Percentiles rank a stretch among this genome's conserved stretches.
Conservation (phyloP, 2,113 vertebrate species). For the Oxyura jamaicensis region DNA sequence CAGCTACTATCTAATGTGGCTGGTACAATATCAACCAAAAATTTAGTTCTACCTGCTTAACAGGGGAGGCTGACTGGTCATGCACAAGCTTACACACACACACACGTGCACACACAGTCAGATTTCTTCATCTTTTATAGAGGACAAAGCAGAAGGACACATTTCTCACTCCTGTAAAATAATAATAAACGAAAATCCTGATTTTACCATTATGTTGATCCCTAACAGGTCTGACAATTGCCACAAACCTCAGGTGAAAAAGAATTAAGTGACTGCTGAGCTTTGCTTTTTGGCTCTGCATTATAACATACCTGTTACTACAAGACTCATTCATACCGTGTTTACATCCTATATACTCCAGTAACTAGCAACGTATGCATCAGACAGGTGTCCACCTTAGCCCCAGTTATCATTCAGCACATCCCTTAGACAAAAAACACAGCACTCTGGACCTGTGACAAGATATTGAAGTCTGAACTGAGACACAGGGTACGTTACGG, state of each 20-base stretch:
- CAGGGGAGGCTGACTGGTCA: background rate
- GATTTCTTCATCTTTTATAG: background rate
- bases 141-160: conserved; percentile 2
- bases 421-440: background rate
- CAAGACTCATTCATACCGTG: background rate
- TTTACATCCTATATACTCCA: background rate
- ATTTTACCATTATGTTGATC: background rate
- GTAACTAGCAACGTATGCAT: background rate
- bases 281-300: background rate
- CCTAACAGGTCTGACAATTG: background rate
- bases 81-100: background rate
- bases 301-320: background rate
- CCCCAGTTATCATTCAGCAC: background rate
- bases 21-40: background rate
- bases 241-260: background rate
- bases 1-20: background rate
- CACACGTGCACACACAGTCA: background rate
- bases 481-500: background rate
- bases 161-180: background rate
- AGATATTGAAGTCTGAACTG: background rate
- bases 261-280: background rate
- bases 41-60: background rate
- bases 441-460: background rate
- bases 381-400: background rate
- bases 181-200: background rate